Percentiles rank a stretch among this genome's conserved stretches.
Conservation (phyloP, 2,888 invertebrate species). For the Leucoma salicis region DNA sequence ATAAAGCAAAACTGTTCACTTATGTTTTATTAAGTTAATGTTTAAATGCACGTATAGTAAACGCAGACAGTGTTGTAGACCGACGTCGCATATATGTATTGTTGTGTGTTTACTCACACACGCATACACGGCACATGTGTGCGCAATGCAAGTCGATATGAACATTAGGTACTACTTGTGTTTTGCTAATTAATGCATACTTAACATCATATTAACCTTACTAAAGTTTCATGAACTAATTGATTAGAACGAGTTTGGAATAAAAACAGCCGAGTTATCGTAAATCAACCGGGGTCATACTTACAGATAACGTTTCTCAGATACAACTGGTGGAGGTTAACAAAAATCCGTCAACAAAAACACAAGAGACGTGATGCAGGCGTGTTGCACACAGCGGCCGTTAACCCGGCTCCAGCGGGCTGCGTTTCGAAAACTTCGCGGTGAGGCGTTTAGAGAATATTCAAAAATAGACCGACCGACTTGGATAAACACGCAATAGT, state of each 20-base stretch:
- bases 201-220: conserved; percentile 13
- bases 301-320: conserved; percentile 76
- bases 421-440: conserved; percentile 80
- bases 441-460: conserved; percentile 77
- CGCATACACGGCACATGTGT: conserved; percentile 21
- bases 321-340: conserved; percentile 64
- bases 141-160: conserved; percentile 27
- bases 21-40: no score
- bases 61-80: conserved; percentile 31
- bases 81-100: conserved; percentile 17
- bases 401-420: conserved; percentile 73
- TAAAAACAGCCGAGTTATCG: conserved; percentile 62
- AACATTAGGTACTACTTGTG: conserved; percentile 31
- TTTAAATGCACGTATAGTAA: conserved; percentile 32
- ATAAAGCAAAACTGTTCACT: no score
- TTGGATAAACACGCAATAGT: conserved; percentile 61
- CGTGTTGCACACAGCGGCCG: conserved; percentile 75
- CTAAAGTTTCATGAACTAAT: conserved; percentile 9
- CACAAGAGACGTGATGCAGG: conserved; percentile 74
- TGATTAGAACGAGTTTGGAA: conserved; percentile 20
- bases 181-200: conserved; percentile 15
- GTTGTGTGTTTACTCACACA: conserved; percentile 29
- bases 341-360: conserved; percentile 80
- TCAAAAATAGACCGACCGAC: conserved; percentile 78
- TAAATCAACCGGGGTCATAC: conserved; percentile 78